Percentiles rank a stretch among this genome's conserved stretches.
Conservation (phyloP, 1,140 invertebrate genomes). For the Drosophila ironensis region DNA sequence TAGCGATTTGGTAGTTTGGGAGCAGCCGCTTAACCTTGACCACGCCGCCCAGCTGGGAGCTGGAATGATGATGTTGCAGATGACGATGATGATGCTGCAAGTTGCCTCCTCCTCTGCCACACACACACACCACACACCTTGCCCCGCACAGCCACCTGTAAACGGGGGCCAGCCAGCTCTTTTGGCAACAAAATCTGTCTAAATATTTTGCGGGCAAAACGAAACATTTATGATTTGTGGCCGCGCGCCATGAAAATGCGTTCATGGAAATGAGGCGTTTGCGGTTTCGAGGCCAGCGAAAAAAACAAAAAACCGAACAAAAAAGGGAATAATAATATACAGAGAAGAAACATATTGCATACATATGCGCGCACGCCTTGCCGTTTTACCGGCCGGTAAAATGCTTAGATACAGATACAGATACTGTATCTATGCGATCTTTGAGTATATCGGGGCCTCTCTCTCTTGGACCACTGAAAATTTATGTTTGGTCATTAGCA, state of each 20-base stretch:
- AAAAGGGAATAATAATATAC: constrained; percentile 7
- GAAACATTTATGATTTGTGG: constrained; percentile 68
- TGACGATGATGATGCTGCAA: constrained; percentile 20
- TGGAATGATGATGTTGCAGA: constrained; percentile 55
- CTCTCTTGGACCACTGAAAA: constrained; percentile 44
- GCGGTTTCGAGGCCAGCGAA: constrained; percentile 26
- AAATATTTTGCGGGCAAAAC: constrained; percentile 64
- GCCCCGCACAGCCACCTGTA: constrained; percentile 67
- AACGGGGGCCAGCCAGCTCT: constrained; percentile 14
- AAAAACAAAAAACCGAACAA: neutral
- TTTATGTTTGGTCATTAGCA: constrained; percentile 77
- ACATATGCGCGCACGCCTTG: constrained; percentile 77
- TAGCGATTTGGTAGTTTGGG: constrained; percentile 15
- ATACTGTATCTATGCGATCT: constrained; percentile 5
- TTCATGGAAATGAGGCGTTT: constrained; percentile 55
- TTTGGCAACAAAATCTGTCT: constrained; percentile 59
- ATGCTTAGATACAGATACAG: no score
- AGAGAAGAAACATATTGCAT: constrained; percentile 70
- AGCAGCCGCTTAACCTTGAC: constrained; percentile 65
- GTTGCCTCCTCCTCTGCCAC: neutral
- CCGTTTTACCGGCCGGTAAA: constrained; percentile 65
- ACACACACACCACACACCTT: no score
- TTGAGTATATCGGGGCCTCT: neutral
- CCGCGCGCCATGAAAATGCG: constrained; percentile 59
- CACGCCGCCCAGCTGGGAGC: constrained; percentile 64